Conservation (phyloP, 2,888 invertebrate species). For the Habrosyne pyritoides region DNA sequence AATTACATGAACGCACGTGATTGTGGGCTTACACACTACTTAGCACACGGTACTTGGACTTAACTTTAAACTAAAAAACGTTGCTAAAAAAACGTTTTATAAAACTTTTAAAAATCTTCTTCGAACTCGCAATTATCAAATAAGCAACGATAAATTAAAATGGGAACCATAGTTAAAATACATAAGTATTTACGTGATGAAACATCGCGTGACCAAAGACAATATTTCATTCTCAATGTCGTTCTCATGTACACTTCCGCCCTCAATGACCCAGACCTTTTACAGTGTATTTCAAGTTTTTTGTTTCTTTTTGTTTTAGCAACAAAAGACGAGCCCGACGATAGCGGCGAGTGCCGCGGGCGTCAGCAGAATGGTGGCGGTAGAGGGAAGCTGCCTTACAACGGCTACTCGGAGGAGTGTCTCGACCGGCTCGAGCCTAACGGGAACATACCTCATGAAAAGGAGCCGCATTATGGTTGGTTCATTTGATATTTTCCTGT, state of each 20-base stretch:
- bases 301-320: slow-evolving; percentile 85
- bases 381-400: slow-evolving; percentile 93
- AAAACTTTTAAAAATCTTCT: no score
- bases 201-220: slow-evolving; percentile 3
- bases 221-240: slow-evolving; percentile 2
- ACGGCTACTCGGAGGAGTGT: slow-evolving; percentile 97
- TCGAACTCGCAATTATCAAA: background rate
- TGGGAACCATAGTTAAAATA: background rate
- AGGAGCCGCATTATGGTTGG: slow-evolving; percentile 86
- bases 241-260: slow-evolving; percentile 5
- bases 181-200: background rate
- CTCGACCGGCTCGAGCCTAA: slow-evolving; percentile 96
- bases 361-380: slow-evolving; percentile 85
- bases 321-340: slow-evolving; percentile 95
- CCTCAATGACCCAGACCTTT: slow-evolving; percentile 5
- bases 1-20: slow-evolving; percentile 1
- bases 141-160: background rate
- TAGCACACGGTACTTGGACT: no score
- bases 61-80: no score
- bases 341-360: slow-evolving; percentile 71
- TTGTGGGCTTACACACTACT: background rate
- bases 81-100: no score
- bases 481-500: slow-evolving; percentile 13
- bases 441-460: slow-evolving; percentile 95
- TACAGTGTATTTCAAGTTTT: slow-evolving; percentile 1